Base-by-base conservation (phyloP, 2,888 invertebrate species). In the Ectemnius cavifrons region DNA sequence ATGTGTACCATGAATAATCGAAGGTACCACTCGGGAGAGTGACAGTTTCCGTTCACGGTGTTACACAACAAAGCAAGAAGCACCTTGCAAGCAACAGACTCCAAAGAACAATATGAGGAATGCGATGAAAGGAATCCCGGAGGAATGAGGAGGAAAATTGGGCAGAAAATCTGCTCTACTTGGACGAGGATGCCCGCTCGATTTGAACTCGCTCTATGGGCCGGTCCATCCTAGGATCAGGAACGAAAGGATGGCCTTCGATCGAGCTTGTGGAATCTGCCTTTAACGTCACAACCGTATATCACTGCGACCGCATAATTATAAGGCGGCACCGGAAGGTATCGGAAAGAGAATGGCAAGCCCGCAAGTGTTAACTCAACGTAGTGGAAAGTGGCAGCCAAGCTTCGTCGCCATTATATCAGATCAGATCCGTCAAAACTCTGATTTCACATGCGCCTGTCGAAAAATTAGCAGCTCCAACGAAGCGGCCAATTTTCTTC, bases 341-440 rank as follows among this genome's bases (percentile, higher is more conserved):
- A 52, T 27, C 69, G 68, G 61, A 37, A 37, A 37, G 45, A 8
- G 4, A 27, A 63, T 46, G 49, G 72, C 3, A 37, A 56, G 60
- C 46, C 63, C 46, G 63, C 56, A 57, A 63, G 66, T 60, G 59
- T 59, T 49, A 62, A 73, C 49, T 45, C 56, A 78, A 66, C 71
- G 66, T 76, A 67, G 65, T 73, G 67, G 72, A 78, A 78, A 72
- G 70, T 75, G 64, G 71, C 62, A 60, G 72, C 75, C 73, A 66
- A 59, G 68, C 70, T 67, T 64, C 67, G 73, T 83, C 85, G 85
- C 85, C 85, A 85, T 85, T 85, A 80, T 79, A 75, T 77, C 77
- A 73, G 71, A 79, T 71, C 74, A 67, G 71, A 84, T 76, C 85
- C 85, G 84, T 85, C 85, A 85, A 85, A 85, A 82, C 73, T 66